phyloP scores from a whole-genome alignment of 2,797 vertebrate genomes.

The Urosaurus nigricauda region DNA sequence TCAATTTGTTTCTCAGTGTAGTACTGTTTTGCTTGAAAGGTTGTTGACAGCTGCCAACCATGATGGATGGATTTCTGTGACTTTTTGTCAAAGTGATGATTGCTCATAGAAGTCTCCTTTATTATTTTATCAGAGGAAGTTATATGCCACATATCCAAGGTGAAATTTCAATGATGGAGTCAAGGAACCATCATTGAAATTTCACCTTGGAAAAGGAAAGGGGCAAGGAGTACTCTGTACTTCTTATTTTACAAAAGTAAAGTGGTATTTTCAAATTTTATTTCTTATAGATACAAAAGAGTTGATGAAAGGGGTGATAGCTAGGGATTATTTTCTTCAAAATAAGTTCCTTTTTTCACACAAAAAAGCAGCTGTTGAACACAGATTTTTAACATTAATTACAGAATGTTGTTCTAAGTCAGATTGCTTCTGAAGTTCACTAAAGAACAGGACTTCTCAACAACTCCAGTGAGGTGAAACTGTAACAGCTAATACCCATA shows the following conservation, averaged over 20 bases:
- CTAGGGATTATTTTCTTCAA: neutral
- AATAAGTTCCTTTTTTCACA: neutral
- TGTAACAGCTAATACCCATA: neutral
- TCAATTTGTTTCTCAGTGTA: constrained; percentile 56
- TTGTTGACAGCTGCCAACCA: constrained; percentile 71
- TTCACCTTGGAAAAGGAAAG: neutral
- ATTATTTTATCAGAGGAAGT: constrained; percentile 77
- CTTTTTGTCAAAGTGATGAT: constrained; percentile 77
- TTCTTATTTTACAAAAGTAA: neutral
- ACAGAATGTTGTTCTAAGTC: neutral
- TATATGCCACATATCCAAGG: constrained; percentile 69
- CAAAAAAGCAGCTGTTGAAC: neutral
- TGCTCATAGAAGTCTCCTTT: constrained; percentile 76
- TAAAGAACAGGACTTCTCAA: neutral
- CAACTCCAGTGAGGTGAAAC: neutral
- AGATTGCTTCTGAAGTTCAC: neutral
- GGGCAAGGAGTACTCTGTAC: neutral
- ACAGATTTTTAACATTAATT: neutral
- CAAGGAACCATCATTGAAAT: neutral
- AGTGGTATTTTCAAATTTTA: constrained; percentile 19
- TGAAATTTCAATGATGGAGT: constrained; percentile 62
- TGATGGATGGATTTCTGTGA: constrained; percentile 78
- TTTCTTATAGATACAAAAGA: neutral
- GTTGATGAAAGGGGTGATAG: neutral
- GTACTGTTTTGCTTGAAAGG: constrained; percentile 66